Percentiles rank a stretch among this genome's conserved stretches.
These are phyloP conservation scores for Dermolepida albohirtum DNA, from an alignment of 2,888 invertebrate genomes.

Conservation along the genomic window DNA sequence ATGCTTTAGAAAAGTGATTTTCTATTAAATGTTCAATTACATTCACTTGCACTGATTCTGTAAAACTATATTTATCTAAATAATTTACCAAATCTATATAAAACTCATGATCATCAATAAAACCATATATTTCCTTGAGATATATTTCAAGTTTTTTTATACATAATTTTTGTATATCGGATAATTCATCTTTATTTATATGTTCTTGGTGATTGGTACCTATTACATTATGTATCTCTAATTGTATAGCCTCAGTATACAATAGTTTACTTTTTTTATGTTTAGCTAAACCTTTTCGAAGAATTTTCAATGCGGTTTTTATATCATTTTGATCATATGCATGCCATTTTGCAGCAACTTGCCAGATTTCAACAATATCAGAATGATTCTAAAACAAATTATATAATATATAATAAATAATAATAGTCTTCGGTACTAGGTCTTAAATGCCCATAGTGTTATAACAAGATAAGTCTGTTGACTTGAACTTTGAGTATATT, in stretches of 20 bases:
- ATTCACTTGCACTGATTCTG: conserved; percentile 69
- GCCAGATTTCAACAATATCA: conserved; percentile 82
- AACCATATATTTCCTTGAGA: conserved; percentile 50
- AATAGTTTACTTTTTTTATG: conserved; percentile 77
- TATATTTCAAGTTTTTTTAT: conserved; percentile 65
- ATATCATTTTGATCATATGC: conserved; percentile 75
- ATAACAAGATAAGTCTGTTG: too few relatives aligned
- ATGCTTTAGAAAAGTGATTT: conserved; percentile 67
- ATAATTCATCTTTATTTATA: conserved; percentile 41
- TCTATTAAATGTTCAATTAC: conserved; percentile 68
- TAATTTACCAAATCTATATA: conserved; percentile 17
- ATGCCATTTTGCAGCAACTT: conserved; percentile 83
- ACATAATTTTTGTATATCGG: conserved; percentile 62
- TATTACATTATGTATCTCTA: conserved; percentile 66
- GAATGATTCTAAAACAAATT: conserved; percentile 72
- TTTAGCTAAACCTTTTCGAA: conserved; percentile 81
- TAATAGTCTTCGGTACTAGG: too few relatives aligned
- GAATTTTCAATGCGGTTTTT: conserved; percentile 76
- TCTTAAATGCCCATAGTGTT: too few relatives aligned
- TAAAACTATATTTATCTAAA: conserved; percentile 67
- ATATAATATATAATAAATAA: conserved; percentile 28
- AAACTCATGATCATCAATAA: conserved; percentile 48
- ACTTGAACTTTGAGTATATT: too few relatives aligned
- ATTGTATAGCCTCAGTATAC: conserved; percentile 75
- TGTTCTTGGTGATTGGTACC: conserved; percentile 50